These are phyloP conservation scores for Phalacrocorax aristotelis DNA, from an alignment of 2,113 vertebrate genomes.

Conservation along the genomic window DNA sequence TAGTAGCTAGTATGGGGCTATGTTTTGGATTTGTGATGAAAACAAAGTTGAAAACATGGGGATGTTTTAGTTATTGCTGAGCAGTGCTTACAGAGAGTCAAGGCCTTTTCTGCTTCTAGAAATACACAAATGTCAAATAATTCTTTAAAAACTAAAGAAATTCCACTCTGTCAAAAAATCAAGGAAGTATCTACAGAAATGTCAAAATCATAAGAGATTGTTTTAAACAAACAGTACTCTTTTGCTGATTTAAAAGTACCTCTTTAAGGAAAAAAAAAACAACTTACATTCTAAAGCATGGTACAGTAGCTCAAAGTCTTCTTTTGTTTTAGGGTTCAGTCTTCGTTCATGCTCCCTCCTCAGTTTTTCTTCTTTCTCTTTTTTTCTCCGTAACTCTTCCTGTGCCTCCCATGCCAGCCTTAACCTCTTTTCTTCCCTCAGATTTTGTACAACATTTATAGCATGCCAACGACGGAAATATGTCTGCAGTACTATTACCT, in stretches of 20 bases:
- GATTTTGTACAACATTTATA: constrained; percentile 59
- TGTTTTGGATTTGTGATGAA: neutral
- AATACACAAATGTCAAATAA: neutral
- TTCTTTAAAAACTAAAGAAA: neutral
- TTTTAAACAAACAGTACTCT: neutral
- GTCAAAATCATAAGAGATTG: rapidly evolving
- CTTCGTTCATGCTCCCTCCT: constrained; percentile 76
- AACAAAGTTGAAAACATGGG: neutral
- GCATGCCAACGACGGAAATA: constrained; percentile 83
- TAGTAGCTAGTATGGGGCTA: neutral
- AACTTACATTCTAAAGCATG: constrained; percentile 86
- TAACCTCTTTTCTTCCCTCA: constrained; percentile 71
- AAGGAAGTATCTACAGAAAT: neutral
- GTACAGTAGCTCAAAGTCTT: constrained; percentile 89
- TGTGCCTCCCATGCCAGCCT: constrained; percentile 77
- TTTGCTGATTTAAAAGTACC: neutral
- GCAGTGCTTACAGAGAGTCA: neutral
- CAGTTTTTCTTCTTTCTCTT: constrained; percentile 80
- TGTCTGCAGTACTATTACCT: constrained; percentile 87
- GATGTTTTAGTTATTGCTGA: neutral
- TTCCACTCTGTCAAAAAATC: neutral
- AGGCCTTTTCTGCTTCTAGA: neutral
- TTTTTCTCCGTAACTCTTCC: constrained; percentile 70
- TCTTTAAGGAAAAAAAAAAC: neutral
- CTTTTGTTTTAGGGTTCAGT: constrained; percentile 81